phyloP scores from a whole-genome alignment of 1,140 invertebrate species.

The Tetragonula clypearis region DNA sequence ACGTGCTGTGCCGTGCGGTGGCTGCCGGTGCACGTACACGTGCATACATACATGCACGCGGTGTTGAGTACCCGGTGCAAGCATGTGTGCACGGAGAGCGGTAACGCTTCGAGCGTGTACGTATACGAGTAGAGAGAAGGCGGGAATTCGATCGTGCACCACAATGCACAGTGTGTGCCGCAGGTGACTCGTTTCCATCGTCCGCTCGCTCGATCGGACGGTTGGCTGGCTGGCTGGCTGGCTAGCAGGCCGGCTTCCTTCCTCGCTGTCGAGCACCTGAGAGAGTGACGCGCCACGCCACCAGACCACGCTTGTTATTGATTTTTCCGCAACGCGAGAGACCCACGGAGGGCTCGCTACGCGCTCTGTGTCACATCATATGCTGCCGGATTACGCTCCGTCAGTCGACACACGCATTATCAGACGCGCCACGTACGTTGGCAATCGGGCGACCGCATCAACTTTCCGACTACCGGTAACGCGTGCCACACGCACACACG shows the following conservation, averaged over 20 bases:
- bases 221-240: slow-evolving; percentile 41
- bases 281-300: slow-evolving; percentile 75
- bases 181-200: slow-evolving; percentile 68
- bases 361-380: slow-evolving; percentile 75
- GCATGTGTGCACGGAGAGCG: background rate
- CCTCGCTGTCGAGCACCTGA: slow-evolving; percentile 70
- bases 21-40: background rate
- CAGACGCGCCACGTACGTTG: background rate
- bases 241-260: slow-evolving; percentile 57
- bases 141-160: slow-evolving; percentile 72
- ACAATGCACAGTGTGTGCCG: slow-evolving; percentile 48
- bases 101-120: background rate
- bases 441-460: background rate
- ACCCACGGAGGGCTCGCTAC: slow-evolving; percentile 51
- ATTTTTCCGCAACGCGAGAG: slow-evolving; percentile 79
- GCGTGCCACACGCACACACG: too few species aligned
- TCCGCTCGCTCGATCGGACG: slow-evolving; percentile 64
- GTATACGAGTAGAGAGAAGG: slow-evolving; percentile 48
- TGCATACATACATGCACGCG: background rate
- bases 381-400: slow-evolving; percentile 72
- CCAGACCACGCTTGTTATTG: slow-evolving; percentile 80
- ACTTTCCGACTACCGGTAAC: slow-evolving; percentile 17
- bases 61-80: background rate
- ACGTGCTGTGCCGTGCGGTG: slow-evolving; percentile 9
- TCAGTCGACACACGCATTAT: slow-evolving; percentile 35